Base-by-base conservation (phyloP, 2,888 invertebrate species). In the Drosophila buzzatii region DNA sequence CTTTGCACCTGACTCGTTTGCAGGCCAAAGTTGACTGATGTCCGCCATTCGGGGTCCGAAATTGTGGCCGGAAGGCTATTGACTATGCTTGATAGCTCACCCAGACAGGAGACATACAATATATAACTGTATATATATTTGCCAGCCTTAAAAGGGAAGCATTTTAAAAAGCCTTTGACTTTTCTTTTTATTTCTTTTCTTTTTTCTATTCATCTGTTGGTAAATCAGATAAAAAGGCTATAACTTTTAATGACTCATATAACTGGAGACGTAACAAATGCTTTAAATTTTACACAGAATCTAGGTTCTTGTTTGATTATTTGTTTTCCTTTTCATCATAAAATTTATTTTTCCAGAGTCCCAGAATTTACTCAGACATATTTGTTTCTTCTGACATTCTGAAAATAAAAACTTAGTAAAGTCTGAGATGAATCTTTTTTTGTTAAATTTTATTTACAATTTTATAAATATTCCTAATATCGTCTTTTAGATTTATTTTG, bases 11-110 rank as follows among this genome's bases (percentile, higher is more conserved):
- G 18, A 18, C 23, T 58, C 44, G 45, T 27, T 14, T 51, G 12
- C 62, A 67, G 45, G 37, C 35, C 55, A 33, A 63, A 62, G 61
- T 37, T 62, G 49, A 51, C 44, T 60, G 57, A 66, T 61, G 66
- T 9, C 23, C 35, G 35, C n/a, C 35, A 35, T 42, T 63, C 14
- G 45, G 47, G 49, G 45, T 47, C 31, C 35, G 27, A 44, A 45
- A 42, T 44, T 14, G 5, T 37, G 39, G 8, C 31, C 23, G 41
- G 27, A 45, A 41, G 27, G n/a, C 31, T 39, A 66, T 47, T 60
- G 8, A 27, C 23, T 41, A 8, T 33, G 53, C 23, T 20, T 20
- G 49, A 39, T 31, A 55, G 33, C 16, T 20, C 10, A 41, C 55
- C n/a, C 37, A 16, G 42, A 47, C 42, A 44, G 18, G 10, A 20